These are phyloP conservation scores for Orthonyx spaldingii DNA, from an alignment of 2,113 vertebrate genomes.

Conservation along the genomic window DNA sequence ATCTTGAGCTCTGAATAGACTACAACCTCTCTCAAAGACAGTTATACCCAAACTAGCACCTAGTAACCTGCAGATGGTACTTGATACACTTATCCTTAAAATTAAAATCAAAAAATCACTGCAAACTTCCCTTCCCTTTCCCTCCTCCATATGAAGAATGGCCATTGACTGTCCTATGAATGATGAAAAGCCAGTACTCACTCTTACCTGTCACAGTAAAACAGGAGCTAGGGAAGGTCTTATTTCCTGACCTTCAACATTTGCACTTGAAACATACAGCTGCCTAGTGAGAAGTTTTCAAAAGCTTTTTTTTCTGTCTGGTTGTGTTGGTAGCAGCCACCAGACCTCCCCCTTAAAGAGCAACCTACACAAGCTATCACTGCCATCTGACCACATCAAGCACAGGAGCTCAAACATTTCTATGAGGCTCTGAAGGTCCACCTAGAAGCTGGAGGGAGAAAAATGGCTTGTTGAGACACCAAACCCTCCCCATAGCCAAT, in stretches of 20 bases:
- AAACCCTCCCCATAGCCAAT: accelerated
- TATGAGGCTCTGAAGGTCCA: neutral
- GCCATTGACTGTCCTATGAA: accelerated
- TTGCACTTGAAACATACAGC: neutral
- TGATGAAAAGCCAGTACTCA: neutral
- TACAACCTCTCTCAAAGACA: neutral
- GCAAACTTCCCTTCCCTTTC: neutral
- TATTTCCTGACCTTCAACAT: neutral
- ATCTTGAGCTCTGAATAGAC: neutral
- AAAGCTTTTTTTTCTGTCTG: neutral
- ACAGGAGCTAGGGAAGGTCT: neutral
- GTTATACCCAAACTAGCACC: neutral
- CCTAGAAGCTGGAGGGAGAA: neutral
- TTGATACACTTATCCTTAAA: neutral
- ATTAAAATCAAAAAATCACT: neutral
- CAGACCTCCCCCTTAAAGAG: neutral
- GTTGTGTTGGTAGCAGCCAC: neutral
- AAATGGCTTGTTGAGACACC: neutral
- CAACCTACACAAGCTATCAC: neutral
- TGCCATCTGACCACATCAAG: neutral
- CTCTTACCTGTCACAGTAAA: neutral
- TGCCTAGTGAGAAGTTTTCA: neutral
- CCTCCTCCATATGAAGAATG: neutral
- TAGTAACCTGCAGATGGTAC: neutral
- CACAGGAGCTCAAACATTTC: too few species aligned